Evolutionary conservation across 2,113 vertebrate species (phyloP).

Genomic region (Sclerurus mexicanus): DNA sequence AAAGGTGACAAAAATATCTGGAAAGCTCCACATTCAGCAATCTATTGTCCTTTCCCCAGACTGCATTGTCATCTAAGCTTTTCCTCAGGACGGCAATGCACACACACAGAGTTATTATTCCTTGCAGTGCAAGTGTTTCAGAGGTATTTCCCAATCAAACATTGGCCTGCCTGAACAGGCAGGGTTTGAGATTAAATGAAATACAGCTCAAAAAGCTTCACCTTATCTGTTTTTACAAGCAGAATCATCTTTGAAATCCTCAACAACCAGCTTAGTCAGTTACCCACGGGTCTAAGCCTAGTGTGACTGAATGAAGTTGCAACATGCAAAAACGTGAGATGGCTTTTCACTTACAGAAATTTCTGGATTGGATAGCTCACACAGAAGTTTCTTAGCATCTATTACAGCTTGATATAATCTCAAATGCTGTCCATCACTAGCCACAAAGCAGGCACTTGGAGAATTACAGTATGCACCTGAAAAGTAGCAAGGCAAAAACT

Average conservation of each 20-base stretch:
- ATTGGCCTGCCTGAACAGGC: not conserved
- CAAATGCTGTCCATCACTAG: constrained; percentile 92
- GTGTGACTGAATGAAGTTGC: not conserved
- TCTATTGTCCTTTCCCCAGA: not conserved
- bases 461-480: constrained; percentile 95
- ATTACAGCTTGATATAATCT: constrained; percentile 96
- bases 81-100: not conserved
- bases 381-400: constrained; percentile 94
- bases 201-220: not conserved
- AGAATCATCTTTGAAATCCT: not conserved
- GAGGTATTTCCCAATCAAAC: not conserved
- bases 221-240: not conserved
- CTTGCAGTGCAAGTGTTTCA: not conserved
- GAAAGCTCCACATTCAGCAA: not conserved
- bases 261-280: not conserved
- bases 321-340: not conserved
- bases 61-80: not conserved
- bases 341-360: constrained; percentile 87
- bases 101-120: not conserved
- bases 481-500: not conserved
- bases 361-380: constrained; percentile 93
- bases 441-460: constrained; percentile 97
- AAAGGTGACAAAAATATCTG: not conserved
- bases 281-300: not conserved
- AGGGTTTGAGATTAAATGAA: not conserved